Percentiles rank a stretch among this genome's conserved stretches.
phyloP scores from a whole-genome alignment of 2,888 invertebrate genomes.

The Folsomia manolachei region DNA sequence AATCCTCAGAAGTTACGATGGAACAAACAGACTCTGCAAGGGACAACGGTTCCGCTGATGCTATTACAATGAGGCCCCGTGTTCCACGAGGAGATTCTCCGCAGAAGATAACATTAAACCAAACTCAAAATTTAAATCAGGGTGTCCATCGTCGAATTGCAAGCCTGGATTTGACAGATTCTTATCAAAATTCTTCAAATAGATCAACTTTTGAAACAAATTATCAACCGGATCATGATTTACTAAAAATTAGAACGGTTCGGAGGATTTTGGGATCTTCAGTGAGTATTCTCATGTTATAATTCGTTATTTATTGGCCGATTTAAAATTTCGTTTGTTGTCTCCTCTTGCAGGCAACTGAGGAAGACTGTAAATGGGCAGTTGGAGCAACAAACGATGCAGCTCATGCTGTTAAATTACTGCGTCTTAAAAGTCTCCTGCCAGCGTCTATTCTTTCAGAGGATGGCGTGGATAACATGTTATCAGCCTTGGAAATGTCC shows the following conservation, averaged over 20 bases:
- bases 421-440: constrained; percentile 45
- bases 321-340: background rate
- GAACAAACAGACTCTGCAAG: background rate
- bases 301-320: background rate
- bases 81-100: constrained; percentile 4
- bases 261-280: constrained; percentile 47
- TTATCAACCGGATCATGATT: background rate
- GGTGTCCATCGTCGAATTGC: constrained; percentile 1
- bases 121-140: background rate
- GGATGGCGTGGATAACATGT: constrained; percentile 38
- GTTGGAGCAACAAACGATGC: constrained; percentile 44
- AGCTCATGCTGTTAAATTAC: constrained; percentile 49
- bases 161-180: background rate
- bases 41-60: background rate
- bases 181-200: background rate
- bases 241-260: constrained; percentile 46
- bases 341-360: constrained; percentile 37
- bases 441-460: constrained; percentile 46
- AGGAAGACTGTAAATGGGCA: constrained; percentile 47
- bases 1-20: background rate
- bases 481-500: constrained; percentile 58
- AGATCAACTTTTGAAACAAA: constrained; percentile 2
- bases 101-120: background rate
- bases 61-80: background rate
- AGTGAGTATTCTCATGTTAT: constrained; percentile 31